Base-by-base conservation (phyloP, 2,888 invertebrate genomes). In the Macrostomum cliftonense region DNA sequence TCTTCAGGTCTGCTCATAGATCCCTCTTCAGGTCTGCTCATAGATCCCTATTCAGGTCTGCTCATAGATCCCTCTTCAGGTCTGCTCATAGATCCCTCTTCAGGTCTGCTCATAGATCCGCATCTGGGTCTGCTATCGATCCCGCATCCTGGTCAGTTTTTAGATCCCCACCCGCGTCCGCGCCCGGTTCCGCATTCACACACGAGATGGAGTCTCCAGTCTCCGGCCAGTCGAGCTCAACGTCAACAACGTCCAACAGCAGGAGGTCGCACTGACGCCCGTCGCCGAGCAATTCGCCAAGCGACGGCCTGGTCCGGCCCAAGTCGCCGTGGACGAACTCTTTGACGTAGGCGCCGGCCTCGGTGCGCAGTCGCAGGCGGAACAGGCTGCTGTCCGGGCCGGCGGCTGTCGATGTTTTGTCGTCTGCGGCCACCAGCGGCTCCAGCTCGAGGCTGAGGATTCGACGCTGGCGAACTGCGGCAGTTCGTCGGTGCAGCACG, bases 321-420 rank as follows among this genome's bases (percentile, higher is more conserved):
- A 91, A 82, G 73, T 97, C 95, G 2, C 93, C 87, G 71, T 95
- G 89, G 17, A 86, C 83, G 74, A 95, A 85, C 74, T 97, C 95
- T 72, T 97, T 97, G 1, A 97, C 79, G 67, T 97, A 97, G 5
- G 67, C 68, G 42, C 50, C 51, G 42, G 47, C 43, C 37, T 50
- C 37, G 39, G 48, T 45, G 39, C 37, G 45, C 1, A 52, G 19
- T 7, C 52, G 21, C 13, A 51, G 39, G 12, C 51, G 13, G 21
- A 52, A 51, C 13, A 46, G 44, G 9, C 52, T 4, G 13, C 46
- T 17, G 12, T 2, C 50, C 2, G 2, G 5, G 4, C 7, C 17
- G n/a, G 42, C 42, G 14, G 37, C 46, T n/a, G n/a, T n/a, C n/a
- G n/a, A n/a, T n/a, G n/a, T n/a, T n/a, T n/a, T n/a, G n/a, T n/a